phyloP scores from a whole-genome alignment of 37 sponge, comb jelly and placozoan genomes.

The Amphimedon queenslandica region DNA sequence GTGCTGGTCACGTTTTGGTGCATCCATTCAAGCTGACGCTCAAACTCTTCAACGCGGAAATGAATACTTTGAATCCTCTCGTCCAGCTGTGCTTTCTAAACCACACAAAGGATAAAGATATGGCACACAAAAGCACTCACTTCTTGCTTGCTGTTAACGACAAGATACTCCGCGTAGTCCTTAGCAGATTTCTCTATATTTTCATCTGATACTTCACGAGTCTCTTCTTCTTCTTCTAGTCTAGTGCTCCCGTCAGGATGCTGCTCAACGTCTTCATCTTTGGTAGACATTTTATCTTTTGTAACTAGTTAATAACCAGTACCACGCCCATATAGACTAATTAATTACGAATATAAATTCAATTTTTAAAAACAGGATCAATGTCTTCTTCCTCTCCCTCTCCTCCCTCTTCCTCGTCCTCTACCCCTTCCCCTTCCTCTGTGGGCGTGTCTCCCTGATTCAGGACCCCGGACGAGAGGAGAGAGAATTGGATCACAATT shows the following conservation, averaged over 20 bases:
- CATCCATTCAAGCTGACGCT: slow-evolving; percentile 63
- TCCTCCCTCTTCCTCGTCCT: slow-evolving; percentile 57
- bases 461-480: slow-evolving; percentile 9
- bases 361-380: too few species aligned
- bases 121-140: slow-evolving; percentile 15
- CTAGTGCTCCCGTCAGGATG: too few species aligned
- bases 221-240: slow-evolving; percentile 17
- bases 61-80: slow-evolving; percentile 36
- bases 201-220: not conserved
- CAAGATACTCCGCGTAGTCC: slow-evolving; percentile 53
- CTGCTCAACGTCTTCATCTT: too few species aligned
- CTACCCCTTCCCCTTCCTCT: slow-evolving; percentile 55
- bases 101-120: not conserved
- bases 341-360: too few species aligned
- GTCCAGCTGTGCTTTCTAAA: slow-evolving; percentile 31
- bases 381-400: slow-evolving; percentile 9
- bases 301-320: too few species aligned
- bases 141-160: slow-evolving; percentile 56
- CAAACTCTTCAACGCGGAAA: slow-evolving; percentile 69
- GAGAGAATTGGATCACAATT: slow-evolving; percentile 39
- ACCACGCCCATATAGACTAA: too few species aligned
- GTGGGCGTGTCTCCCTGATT: slow-evolving; percentile 1
- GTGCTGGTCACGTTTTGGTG: slow-evolving; percentile 54
- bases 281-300: too few species aligned
- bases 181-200: slow-evolving; percentile 44